Conservation (phyloP, 2,113 vertebrate species). For the Atrichornis clamosus region DNA sequence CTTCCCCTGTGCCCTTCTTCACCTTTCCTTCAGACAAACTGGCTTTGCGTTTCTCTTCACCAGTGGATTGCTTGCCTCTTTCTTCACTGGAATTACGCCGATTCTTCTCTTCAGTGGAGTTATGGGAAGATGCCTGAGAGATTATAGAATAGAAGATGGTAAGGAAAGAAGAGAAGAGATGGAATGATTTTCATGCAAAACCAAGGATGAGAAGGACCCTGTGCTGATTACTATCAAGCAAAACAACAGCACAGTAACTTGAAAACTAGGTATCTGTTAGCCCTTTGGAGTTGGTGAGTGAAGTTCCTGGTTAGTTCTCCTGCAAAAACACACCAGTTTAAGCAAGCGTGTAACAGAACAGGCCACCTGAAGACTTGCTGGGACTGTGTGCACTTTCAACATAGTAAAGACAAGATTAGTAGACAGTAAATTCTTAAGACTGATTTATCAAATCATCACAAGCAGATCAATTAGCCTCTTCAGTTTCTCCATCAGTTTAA, state of each 20-base stretch:
- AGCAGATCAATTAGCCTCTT: background rate
- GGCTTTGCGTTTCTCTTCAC: constrained; percentile 84
- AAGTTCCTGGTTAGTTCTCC: constrained; percentile 23
- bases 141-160: constrained; percentile 65
- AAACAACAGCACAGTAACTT: background rate
- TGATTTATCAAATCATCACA: background rate
- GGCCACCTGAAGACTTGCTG: background rate
- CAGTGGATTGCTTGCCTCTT: constrained; percentile 79
- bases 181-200: constrained; percentile 46
- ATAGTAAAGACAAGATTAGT: background rate
- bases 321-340: background rate
- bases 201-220: constrained; percentile 34
- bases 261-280: background rate
- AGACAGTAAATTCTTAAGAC: background rate
- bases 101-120: constrained; percentile 79
- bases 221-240: background rate
- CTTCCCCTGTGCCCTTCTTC: constrained; percentile 77
- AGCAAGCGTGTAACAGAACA: background rate
- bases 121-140: constrained; percentile 81
- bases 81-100: constrained; percentile 83
- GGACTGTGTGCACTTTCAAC: background rate
- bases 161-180: constrained; percentile 53
- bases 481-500: background rate
- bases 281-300: background rate
- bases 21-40: constrained; percentile 75